Conservation (phyloP, 2,113 vertebrate species). For the Paralichthys olivaceus region DNA sequence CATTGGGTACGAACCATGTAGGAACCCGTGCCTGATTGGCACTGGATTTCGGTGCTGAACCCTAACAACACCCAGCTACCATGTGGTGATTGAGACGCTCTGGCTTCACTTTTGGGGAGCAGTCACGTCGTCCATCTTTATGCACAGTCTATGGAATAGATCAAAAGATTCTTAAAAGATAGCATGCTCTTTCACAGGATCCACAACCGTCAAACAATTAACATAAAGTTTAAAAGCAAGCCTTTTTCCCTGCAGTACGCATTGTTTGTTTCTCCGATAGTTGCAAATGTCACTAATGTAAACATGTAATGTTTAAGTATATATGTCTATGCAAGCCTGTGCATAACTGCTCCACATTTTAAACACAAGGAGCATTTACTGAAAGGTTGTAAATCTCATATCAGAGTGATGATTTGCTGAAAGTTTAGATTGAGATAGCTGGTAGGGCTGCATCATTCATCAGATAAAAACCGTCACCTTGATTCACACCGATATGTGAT, state of each 20-base stretch:
- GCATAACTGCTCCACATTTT: not conserved
- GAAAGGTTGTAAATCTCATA: not conserved
- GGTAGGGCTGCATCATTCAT: not conserved
- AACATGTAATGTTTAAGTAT: not conserved
- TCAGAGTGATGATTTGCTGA: conserved; percentile 2
- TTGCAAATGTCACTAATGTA: not conserved
- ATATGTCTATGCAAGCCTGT: not conserved
- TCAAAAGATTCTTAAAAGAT: no score
- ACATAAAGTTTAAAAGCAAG: not conserved
- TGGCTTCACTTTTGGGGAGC: no score
- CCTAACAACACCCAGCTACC: no score
- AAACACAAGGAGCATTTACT: not conserved
- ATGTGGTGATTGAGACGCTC: no score
- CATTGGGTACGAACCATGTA: no score
- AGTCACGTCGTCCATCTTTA: no score
- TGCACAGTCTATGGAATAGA: no score
- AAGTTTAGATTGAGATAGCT: conserved; percentile 13
- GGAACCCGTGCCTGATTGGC: no score
- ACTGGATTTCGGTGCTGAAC: no score
- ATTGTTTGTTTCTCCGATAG: not conserved
- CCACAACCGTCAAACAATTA: not conserved
- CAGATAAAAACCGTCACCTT: no score
- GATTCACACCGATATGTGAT: not conserved
- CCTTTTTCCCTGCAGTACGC: not conserved
- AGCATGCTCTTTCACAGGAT: not conserved